Evolutionary conservation across 2,113 vertebrate genomes (phyloP).

Genomic region (Bettongia penicillata): DNA sequence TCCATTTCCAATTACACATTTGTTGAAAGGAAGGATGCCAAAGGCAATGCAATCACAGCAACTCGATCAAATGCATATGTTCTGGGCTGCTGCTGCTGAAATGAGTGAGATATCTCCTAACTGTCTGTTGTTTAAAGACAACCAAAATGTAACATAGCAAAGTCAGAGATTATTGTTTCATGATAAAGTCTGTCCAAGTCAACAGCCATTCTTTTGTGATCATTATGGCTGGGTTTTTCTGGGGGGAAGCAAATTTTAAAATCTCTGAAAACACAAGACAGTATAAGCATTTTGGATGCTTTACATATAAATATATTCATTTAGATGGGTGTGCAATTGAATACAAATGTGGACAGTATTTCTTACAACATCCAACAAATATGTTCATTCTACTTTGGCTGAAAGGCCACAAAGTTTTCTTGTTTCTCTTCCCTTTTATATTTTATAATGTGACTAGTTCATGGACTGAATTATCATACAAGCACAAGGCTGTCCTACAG

Average conservation of each 20-base stretch:
- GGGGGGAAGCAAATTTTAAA: constrained; percentile 80
- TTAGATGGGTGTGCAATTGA: constrained; percentile 84
- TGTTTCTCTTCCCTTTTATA: constrained; percentile 72
- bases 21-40: constrained; percentile 80
- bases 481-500: constrained; percentile 20
- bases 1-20: constrained; percentile 84
- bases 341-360: constrained; percentile 81
- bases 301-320: constrained; percentile 82
- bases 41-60: constrained; percentile 83
- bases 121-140: constrained; percentile 60
- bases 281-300: constrained; percentile 74
- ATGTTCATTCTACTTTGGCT: constrained; percentile 79
- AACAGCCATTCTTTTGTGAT: constrained; percentile 80
- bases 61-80: constrained; percentile 77
- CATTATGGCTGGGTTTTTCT: constrained; percentile 74
- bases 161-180: constrained; percentile 73
- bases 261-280: constrained; percentile 83
- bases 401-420: constrained; percentile 67
- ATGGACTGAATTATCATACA: constrained; percentile 72
- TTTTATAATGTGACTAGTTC: constrained; percentile 72
- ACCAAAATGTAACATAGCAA: constrained; percentile 33
- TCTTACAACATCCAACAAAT: constrained; percentile 81
- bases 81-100: constrained; percentile 76
- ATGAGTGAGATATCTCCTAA: constrained; percentile 61
- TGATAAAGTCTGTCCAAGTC: constrained; percentile 77